phyloP scores from a whole-genome alignment of 2,797 vertebrate species.

The Pyrocephalus nanus region DNA sequence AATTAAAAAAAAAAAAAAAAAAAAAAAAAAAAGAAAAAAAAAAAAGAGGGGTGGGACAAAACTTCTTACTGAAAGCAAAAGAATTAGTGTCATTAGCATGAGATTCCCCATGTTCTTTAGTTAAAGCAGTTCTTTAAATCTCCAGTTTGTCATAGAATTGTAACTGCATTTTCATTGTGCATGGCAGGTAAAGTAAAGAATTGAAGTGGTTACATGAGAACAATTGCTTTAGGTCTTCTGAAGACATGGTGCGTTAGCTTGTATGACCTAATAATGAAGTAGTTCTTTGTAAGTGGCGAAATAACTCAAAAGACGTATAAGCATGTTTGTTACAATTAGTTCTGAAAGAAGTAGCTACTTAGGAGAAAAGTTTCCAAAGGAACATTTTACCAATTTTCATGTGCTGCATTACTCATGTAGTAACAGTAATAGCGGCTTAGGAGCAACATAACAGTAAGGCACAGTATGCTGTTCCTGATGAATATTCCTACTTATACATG shows the following conservation, averaged over 20 bases:
- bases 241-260: background rate
- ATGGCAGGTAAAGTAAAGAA: background rate
- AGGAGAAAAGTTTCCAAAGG: background rate
- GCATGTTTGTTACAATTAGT: background rate
- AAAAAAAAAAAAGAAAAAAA: background rate
- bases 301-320: background rate
- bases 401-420: background rate
- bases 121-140: background rate
- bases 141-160: accelerated
- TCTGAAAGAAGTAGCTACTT: background rate
- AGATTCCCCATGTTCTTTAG: background rate
- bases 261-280: background rate
- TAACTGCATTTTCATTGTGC: background rate
- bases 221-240: background rate
- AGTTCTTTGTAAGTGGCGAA: background rate
- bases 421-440: background rate
- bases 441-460: background rate
- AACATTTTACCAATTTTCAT: accelerated
- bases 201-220: background rate
- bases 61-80: background rate
- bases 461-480: background rate
- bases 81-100: background rate
- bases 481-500: background rate
- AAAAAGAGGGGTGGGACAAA: accelerated
- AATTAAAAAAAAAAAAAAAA: background rate